Percentiles rank a stretch among this genome's conserved stretches.
Conservation (phyloP, 2,797 vertebrate genomes). For the Cyprinodon diabolis region DNA sequence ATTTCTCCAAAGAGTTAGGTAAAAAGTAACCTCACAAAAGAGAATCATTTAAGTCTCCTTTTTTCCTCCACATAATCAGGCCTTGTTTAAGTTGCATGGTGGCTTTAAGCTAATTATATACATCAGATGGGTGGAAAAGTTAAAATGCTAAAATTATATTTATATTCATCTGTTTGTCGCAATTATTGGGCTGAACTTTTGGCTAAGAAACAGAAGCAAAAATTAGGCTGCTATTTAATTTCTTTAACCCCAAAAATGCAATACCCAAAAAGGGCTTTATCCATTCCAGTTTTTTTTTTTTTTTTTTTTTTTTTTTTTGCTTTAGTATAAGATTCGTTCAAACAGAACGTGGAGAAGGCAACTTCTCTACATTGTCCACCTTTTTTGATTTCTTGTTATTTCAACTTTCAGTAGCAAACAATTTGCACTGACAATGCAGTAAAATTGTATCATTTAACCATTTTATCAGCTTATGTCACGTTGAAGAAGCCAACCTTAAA, state of each 20-base stretch:
- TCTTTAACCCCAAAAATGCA: not conserved
- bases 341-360: too few relatives aligned
- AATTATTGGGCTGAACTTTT: not conserved
- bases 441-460: too few relatives aligned
- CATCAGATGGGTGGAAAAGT: too few relatives aligned
- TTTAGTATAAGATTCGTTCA: not conserved
- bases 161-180: not conserved
- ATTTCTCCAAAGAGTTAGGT: not conserved
- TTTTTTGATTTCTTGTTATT: too few relatives aligned
- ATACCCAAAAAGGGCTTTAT: not conserved
- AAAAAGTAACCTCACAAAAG: not conserved
- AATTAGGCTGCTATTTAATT: not conserved
- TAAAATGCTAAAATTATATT: too few relatives aligned
- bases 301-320: not conserved
- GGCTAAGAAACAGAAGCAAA: not conserved
- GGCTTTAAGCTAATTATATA: too few relatives aligned
- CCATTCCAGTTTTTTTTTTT: not conserved
- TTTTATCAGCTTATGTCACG: too few relatives aligned
- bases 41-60: not conserved
- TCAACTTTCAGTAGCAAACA: too few relatives aligned
- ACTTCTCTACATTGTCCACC: too few relatives aligned
- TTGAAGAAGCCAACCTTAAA: too few relatives aligned
- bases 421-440: too few relatives aligned
- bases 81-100: not conserved
- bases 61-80: not conserved